phyloP scores from a whole-genome alignment of 1,140 invertebrate genomes.

The Bombyx mori region ASM3026992v2 NC_085128.1:13240001-13240500 shows the following conservation, averaged over 20 bases:
- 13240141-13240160: slow-evolving; percentile 25
- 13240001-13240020: slow-evolving; percentile 26
- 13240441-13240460: no score
- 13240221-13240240: slow-evolving; percentile 14
- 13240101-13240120: slow-evolving; percentile 30
- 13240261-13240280: background rate
- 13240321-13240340: no score
- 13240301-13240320: no score
- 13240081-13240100: slow-evolving; percentile 10
- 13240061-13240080: slow-evolving; percentile 20
- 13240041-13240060: slow-evolving; percentile 18
- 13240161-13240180: slow-evolving; percentile 15
- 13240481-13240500: no score
- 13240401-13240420: no score
- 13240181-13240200: background rate
- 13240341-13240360: no score
- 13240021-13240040: slow-evolving; percentile 12
- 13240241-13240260: background rate
- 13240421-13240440: no score
- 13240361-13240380: no score
- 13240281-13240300: no score
- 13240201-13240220: slow-evolving; percentile 5
- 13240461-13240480: no score
- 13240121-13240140: slow-evolving; percentile 26
- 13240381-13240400: no score